Conservation (phyloP, 2,888 invertebrate genomes). For the Limnephilus lunatus region DNA sequence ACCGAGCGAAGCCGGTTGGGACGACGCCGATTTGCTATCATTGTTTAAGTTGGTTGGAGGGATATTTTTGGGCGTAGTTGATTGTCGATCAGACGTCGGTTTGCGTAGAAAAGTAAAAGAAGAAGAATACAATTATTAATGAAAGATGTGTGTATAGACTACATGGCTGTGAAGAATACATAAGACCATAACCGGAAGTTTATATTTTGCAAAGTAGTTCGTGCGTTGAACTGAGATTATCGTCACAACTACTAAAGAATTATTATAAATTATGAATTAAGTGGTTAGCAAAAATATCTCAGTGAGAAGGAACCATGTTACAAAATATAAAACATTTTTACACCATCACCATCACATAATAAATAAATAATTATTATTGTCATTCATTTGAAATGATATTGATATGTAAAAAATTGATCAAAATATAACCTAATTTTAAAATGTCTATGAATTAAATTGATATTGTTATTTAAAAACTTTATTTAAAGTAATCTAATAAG, state of each 20-base stretch:
- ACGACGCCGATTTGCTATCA: constrained; percentile 67
- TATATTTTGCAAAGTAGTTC: not conserved
- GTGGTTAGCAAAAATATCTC: not conserved
- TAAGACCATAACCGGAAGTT: constrained; percentile 11
- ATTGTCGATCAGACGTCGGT: not conserved
- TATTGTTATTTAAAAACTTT: not conserved
- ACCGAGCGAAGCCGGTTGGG: constrained; percentile 77
- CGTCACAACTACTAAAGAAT: not conserved
- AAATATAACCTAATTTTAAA: not conserved
- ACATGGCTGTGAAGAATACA: not conserved
- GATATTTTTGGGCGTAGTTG: not conserved
- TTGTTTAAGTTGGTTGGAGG: not conserved
- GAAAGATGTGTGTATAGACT: not conserved
- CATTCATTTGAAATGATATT: not conserved
- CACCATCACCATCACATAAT: not conserved
- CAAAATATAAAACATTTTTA: not conserved
- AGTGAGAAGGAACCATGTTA: not conserved
- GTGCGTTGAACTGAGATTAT: not conserved
- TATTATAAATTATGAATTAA: not conserved
- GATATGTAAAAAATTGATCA: too few species aligned
- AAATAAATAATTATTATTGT: not conserved
- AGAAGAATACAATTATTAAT: constrained; percentile 32
- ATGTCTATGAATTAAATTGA: not conserved
- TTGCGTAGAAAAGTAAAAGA: constrained; percentile 7
- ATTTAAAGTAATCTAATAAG: not conserved